These are phyloP conservation scores for Epinotia ramella DNA, from an alignment of 2,888 invertebrate genomes.

Conservation along the genomic window DNA sequence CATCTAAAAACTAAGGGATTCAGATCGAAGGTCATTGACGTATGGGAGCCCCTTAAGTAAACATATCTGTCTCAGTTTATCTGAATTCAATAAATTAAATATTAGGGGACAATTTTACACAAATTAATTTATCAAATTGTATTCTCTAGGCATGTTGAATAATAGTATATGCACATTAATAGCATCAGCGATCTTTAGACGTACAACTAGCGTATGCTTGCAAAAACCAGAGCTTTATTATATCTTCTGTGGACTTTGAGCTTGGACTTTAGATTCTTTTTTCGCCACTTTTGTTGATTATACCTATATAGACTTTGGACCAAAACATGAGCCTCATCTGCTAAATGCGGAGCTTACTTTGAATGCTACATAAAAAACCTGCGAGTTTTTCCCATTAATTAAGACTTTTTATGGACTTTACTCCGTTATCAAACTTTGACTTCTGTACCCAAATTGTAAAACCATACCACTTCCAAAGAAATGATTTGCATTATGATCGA, in stretches of 20 bases:
- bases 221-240: background rate
- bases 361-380: background rate
- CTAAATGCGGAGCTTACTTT: background rate
- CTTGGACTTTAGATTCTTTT: slow-evolving; percentile 12
- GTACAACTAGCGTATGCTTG: background rate
- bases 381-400: background rate
- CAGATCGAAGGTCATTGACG: no score
- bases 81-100: no score
- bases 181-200: background rate
- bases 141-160: no score
- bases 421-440: background rate
- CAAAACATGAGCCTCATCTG: background rate
- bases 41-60: no score
- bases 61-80: no score
- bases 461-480: background rate
- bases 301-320: slow-evolving; percentile 1
- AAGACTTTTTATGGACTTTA: background rate
- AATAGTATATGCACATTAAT: background rate
- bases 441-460: background rate
- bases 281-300: background rate
- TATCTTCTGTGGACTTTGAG: slow-evolving; percentile 9
- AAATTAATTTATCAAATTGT: no score
- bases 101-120: no score
- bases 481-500: background rate
- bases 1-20: no score